phyloP scores from a whole-genome alignment of 2,797 vertebrate genomes.

The Cossypha caffra region DNA sequence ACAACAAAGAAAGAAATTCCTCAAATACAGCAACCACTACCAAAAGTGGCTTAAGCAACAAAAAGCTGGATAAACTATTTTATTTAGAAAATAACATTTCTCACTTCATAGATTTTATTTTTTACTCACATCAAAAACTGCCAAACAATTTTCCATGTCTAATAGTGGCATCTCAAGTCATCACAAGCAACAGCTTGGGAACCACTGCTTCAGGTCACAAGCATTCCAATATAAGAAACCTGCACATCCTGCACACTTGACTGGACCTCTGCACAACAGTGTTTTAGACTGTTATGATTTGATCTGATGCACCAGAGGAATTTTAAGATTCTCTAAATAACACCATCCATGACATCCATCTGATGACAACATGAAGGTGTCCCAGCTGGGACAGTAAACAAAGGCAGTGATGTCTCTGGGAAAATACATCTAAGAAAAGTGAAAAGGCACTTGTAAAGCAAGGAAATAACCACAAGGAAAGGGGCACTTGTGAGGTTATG shows the following conservation, averaged over 20 bases:
- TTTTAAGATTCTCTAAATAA: too few species aligned
- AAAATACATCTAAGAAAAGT: accelerated
- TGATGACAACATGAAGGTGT: accelerated
- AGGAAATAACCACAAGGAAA: neutral
- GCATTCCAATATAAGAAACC: neutral
- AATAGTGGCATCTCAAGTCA: neutral
- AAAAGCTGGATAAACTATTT: neutral
- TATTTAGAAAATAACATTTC: neutral
- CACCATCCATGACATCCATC: neutral
- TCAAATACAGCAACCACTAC: neutral
- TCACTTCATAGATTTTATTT: neutral
- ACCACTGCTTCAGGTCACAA: neutral
- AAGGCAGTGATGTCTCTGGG: neutral
- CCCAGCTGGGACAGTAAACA: neutral
- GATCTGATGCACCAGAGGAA: too few species aligned
- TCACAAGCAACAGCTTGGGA: neutral
- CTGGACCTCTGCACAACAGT: neutral
- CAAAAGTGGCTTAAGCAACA: neutral
- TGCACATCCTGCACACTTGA: neutral
- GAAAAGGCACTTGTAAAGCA: accelerated
- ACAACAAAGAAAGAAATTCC: neutral
- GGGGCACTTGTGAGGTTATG: neutral
- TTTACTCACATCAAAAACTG: neutral
- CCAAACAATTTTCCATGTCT: neutral
- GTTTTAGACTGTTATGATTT: neutral